phyloP scores from a whole-genome alignment of 2,113 vertebrate genomes.

The Phalacrocorax aristotelis region DNA sequence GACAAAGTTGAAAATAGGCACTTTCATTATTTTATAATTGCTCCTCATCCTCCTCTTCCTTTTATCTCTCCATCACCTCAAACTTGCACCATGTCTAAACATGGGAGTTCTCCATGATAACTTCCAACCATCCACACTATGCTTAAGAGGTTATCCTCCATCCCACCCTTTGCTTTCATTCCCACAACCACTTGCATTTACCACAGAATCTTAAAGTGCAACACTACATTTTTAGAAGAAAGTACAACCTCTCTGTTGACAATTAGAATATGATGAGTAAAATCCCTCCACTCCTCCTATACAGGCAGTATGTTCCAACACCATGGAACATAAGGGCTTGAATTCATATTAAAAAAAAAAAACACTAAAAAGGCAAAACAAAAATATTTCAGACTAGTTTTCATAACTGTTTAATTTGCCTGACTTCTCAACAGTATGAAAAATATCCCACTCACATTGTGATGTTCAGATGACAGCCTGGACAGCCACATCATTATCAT shows the following conservation, averaged over 20 bases:
- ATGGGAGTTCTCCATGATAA: not conserved
- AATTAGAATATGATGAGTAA: not conserved
- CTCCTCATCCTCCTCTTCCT: not conserved
- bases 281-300: not conserved
- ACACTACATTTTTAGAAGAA: not conserved
- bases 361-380: not conserved
- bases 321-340: not conserved
- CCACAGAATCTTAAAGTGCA: not conserved
- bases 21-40: not conserved
- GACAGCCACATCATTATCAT: not conserved
- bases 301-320: not conserved
- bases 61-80: not conserved
- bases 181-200: not conserved
- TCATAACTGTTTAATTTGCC: not conserved
- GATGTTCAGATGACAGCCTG: not conserved
- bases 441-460: not conserved
- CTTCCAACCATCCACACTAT: not conserved
- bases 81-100: not conserved
- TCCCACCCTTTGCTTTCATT: not conserved
- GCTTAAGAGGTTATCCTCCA: not conserved
- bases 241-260: not conserved
- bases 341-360: not conserved
- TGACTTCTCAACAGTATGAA: not conserved
- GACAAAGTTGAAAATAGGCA: not conserved
- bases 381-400: not conserved